These are phyloP conservation scores for Urocynchramus pylzowi DNA, from an alignment of 2,113 vertebrate species.

Conservation along the genomic window DNA sequence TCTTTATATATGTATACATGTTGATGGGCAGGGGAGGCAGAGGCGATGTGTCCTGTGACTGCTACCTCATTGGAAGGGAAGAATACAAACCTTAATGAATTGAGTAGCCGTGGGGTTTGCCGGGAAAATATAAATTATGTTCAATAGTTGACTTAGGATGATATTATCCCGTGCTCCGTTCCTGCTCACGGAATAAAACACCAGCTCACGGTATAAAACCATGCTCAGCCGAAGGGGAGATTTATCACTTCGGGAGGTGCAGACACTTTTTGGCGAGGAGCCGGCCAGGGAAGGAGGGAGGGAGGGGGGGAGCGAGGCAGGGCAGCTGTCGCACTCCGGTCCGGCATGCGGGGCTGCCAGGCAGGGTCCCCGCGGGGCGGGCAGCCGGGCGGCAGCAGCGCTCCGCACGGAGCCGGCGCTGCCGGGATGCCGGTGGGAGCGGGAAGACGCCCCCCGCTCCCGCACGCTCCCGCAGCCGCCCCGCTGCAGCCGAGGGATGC, in stretches of 20 bases:
- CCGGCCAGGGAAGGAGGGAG: neutral
- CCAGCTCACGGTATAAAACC: neutral
- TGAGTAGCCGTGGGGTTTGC: neutral
- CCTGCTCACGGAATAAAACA: neutral
- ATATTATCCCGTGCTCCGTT: neutral
- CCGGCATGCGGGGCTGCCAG: neutral
- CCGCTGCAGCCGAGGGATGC: neutral
- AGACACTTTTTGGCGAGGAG: neutral
- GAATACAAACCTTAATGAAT: neutral
- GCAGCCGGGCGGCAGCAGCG: neutral
- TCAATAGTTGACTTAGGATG: neutral
- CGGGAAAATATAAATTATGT: neutral
- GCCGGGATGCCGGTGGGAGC: neutral
- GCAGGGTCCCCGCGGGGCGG: neutral
- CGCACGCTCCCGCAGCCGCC: neutral
- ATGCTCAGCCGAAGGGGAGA: neutral
- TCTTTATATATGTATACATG: neutral
- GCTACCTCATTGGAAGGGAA: neutral
- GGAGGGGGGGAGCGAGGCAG: neutral
- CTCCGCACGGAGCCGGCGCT: neutral
- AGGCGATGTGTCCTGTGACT: neutral
- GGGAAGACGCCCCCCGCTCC: neutral
- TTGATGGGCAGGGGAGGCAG: neutral
- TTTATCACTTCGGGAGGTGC: neutral
- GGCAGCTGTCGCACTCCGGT: neutral